phyloP scores from a whole-genome alignment of 2,113 vertebrate genomes.

The Polypterus senegalus region DNA sequence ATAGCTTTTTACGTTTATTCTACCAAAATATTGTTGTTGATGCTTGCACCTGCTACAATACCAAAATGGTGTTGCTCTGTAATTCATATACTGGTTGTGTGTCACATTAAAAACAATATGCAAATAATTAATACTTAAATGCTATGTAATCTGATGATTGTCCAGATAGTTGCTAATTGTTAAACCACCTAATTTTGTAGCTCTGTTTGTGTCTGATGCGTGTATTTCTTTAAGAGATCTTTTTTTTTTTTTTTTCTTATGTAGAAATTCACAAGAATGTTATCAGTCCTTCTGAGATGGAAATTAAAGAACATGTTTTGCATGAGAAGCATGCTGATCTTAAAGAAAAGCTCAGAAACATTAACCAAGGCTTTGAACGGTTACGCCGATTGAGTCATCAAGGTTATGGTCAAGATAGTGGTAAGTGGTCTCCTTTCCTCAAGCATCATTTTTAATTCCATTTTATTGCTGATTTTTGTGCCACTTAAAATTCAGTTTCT shows the following conservation, averaged over 20 bases:
- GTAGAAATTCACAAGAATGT: conserved; percentile 77
- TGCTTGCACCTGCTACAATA: too few species aligned
- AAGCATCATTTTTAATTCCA: neutral
- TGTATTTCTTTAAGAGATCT: neutral
- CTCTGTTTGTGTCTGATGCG: too few species aligned
- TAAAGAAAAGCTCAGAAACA: conserved; percentile 69
- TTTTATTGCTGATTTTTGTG: neutral
- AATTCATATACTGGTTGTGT: too few species aligned
- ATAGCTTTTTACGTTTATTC: too few species aligned
- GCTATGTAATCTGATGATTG: too few species aligned
- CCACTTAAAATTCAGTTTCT: neutral
- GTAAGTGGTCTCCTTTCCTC: conserved; percentile 37
- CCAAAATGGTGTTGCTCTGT: too few species aligned
- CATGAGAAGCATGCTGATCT: conserved; percentile 72
- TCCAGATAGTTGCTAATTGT: too few species aligned
- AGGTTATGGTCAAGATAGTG: conserved; percentile 64
- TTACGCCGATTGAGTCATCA: conserved; percentile 77
- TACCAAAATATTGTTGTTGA: too few species aligned
- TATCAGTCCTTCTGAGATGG: conserved; percentile 59
- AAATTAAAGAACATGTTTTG: conserved; percentile 51
- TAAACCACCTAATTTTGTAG: too few species aligned
- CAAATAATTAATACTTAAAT: too few species aligned
- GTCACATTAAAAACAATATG: too few species aligned
- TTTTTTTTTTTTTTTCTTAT: neutral
- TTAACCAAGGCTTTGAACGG: conserved; percentile 80